Evolutionary conservation across 2,797 vertebrate genomes (phyloP), one percentile per base, ranked within the genome.

Genomic region (Threskiornis aethiopicus): DNA sequence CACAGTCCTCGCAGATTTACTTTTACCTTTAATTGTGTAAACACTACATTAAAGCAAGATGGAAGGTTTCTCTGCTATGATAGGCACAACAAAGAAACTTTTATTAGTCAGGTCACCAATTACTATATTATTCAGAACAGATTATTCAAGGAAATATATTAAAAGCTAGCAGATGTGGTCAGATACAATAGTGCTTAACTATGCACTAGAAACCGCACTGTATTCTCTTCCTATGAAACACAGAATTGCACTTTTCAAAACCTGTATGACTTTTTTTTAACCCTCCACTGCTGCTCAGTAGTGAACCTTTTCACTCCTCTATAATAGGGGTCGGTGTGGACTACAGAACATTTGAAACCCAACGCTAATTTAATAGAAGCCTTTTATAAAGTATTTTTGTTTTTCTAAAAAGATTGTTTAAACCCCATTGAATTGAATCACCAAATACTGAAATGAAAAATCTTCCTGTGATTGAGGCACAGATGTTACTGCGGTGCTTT

Each of bases 51-150:
- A 93, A 93, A 94, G 90, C 67, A 73, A 86, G 89, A 89, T 71
- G 54, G 93, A 97, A 89, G 92, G 84, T 75, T 96, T 80, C 95
- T 97, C 58, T 3, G 7, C 84, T 76, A 22, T 65, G 89, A 94
- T 75, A 84, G 83, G 81, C 57, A 93, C 82, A 97, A 96, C 93
- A 95, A 97, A 96, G 96, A 95, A 97, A 97, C 95, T 97, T 97
- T 96, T 96, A 97, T 97, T 97, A 96, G 97, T 96, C 95, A 96
- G 93, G 94, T 98, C 93, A 73, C 97, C 97, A 97, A 97, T 98
- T 97, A 96, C 95, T 96, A 5, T 85, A 95, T 94, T 95, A 95
- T 97, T 89, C 94, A 86, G 96, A 97, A 96, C 91, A 97, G 97
- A 97, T 98, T 97, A 96, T 97, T 97, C 82, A 92, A 95, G 93